Evolutionary conservation across 2,113 vertebrate species (phyloP), one percentile per base, ranked within the genome.

Genomic region (Andinoacara biseriatus): DNA sequence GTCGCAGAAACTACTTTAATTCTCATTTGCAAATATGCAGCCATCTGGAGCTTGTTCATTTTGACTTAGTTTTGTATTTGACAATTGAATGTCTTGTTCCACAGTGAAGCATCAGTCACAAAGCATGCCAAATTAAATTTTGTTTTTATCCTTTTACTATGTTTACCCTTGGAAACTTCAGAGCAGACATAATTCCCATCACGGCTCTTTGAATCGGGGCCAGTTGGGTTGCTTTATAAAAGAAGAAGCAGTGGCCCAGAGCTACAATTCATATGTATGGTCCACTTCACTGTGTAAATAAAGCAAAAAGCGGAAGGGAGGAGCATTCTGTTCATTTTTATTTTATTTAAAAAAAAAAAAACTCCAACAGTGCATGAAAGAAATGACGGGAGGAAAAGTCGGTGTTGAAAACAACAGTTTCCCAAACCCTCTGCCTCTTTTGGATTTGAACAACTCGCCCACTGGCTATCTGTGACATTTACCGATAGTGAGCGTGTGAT

Each of bases 381-480:
- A 0, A 3, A 31, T 5, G 46, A 31, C 52, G 17, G 43, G 65
- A 72, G 5, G 65, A 72, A 52, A 52, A 20, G 24, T 1, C 52
- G 15, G 83, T 75, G 76, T 74, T 82, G 26, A 58, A 84, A 88
- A 82, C 69, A 60, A 84, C 46, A 26, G 65, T 72, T 78, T 29
- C 72, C 0, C 35, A 75, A 40, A 77, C 72, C 77, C 78, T 35
- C 63, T 14, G 46, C 24, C 67, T 72, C 54, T 38, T 82, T 62
- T 67, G 49, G 29, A 80, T 33, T 58, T 76, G 62, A 87, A 82
- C 85, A 83, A 61, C 33, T 85, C 7, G 3, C 75, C 84, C 82
- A 80, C 75, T 65, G 83, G 86, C 88, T 58, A 83, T 60, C 17
- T 59, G 74, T 90, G 86, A 90, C 91, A 90, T 91, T 90, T 87